A percentile compares a stretch with the other conserved stretches of the same genome.
Evolutionary conservation across 2,888 invertebrate genomes (phyloP).

Genomic region (Ormia ochracea): DNA sequence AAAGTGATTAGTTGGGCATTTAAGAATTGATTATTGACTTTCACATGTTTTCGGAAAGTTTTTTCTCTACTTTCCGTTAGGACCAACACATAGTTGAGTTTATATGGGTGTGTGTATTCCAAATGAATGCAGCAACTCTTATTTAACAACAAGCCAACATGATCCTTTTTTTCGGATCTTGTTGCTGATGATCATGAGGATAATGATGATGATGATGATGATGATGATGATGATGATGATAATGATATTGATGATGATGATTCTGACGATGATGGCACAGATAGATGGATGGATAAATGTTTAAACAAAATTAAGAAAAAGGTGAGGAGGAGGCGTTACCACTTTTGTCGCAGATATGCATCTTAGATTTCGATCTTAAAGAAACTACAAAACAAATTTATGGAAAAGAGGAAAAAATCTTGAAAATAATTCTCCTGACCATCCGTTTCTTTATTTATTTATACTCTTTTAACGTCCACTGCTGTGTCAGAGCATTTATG

Average conservation of each 20-base stretch:
- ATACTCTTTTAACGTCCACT: neutral
- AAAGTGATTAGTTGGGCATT: too few species aligned
- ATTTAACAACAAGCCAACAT: conserved; percentile 15
- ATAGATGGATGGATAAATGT: conserved; percentile 29
- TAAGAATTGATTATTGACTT: too few species aligned
- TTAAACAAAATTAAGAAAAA: conserved; percentile 38
- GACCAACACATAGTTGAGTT: too few species aligned
- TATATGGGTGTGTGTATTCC: too few species aligned
- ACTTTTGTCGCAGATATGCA: conserved; percentile 62
- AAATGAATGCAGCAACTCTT: conserved; percentile 27
- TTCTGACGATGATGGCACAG: conserved; percentile 34
- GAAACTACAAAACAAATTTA: conserved; percentile 1
- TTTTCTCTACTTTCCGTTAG: too few species aligned
- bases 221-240: conserved; percentile 35
- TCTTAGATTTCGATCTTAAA: conserved; percentile 54
- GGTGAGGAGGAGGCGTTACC: conserved; percentile 65
- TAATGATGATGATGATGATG: conserved; percentile 15
- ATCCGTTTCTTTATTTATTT: neutral
- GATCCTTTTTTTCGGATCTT: too few species aligned
- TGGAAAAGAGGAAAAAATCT: neutral
- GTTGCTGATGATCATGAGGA: too few species aligned
- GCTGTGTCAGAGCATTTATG: conserved; percentile 13
- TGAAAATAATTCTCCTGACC: conserved; percentile 17
- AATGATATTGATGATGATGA: conserved; percentile 25
- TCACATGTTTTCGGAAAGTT: too few species aligned